A percentile compares a stretch with the other conserved stretches of the same genome.
phyloP scores from a whole-genome alignment of 30 jellyfish, hydroid and myxozoan genomes.

The Sanderia malayensis region DNA sequence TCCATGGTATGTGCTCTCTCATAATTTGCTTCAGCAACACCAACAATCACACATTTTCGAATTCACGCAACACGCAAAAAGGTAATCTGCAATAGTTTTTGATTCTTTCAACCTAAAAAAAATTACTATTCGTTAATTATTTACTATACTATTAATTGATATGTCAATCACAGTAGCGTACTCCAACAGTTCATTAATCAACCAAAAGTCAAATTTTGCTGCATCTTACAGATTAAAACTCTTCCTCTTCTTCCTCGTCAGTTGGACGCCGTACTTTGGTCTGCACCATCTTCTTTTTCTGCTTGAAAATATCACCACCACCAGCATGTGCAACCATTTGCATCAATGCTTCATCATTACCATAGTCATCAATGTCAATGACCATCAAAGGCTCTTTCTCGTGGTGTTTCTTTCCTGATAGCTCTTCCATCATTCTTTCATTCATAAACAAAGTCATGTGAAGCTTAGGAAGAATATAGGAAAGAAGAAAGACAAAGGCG shows the following conservation, averaged over 20 bases:
- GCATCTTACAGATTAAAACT: not conserved
- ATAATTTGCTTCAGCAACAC: too few relatives aligned
- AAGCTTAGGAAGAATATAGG: constrained; percentile 76
- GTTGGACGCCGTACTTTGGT: not conserved
- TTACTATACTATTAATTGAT: too few relatives aligned
- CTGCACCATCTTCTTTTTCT: not conserved
- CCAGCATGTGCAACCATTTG: constrained; percentile 30
- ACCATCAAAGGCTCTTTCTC: constrained; percentile 37
- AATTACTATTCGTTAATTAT: too few relatives aligned
- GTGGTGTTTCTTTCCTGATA: constrained; percentile 17
- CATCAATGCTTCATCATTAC: constrained; percentile 51
- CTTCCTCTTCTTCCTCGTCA: not conserved
- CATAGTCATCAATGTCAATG: constrained; percentile 10
- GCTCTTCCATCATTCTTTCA: constrained; percentile 36
- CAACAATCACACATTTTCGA: too few relatives aligned
- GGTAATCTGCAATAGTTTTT: too few relatives aligned
- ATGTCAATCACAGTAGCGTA: too few relatives aligned
- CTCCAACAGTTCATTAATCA: too few relatives aligned
- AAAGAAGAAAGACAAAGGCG: constrained; percentile 37
- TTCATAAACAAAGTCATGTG: constrained; percentile 67
- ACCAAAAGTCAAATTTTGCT: too few relatives aligned
- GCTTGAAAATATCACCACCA: constrained; percentile 51
- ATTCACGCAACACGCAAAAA: too few relatives aligned
- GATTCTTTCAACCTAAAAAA: too few relatives aligned
- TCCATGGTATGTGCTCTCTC: too few relatives aligned